Evolutionary conservation across 2,888 invertebrate genomes (phyloP), one percentile per base, ranked within the genome.

Genomic region (Macaria liturata): DNA sequence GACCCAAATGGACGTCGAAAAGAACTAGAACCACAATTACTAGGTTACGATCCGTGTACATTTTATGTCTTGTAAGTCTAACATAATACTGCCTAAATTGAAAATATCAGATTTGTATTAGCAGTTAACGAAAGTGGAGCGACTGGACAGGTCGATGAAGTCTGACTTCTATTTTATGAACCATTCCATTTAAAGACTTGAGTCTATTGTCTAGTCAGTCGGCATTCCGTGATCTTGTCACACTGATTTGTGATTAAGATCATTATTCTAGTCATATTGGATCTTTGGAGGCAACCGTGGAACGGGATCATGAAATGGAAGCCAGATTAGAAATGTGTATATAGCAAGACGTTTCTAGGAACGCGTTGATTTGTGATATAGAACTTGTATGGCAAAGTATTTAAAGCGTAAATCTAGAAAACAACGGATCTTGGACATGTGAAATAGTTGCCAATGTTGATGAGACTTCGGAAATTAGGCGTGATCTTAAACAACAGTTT

Each of bases 1-100:
- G 40, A 49, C 46, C 58, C 61, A 59, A 61, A 56, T 64, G 62
- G 62, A 66, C 64, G 57, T 65, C 65, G 64, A 64, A 54, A 45
- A 20, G 58, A 61, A 66, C 66, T 66, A 72, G 66, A 72, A 73
- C 72, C 72, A 83, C 88, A 88, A 88, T 89, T 88, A 89, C 77
- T 90, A 90, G 87, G 77, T 80, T 83, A 82, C 74, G 68, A 45
- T 75, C 75, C 75, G 76, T 78, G 74, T 80, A 82, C 74, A 72
- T 70, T 77, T 80, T 76, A 80, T 66, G 70, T 81, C 77, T 80
- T 79, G 68, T 84, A 83, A 86, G 75, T 82, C 76, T 85, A 88
- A 90, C 88, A 84, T 76, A 76, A 88, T 84, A 89, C 90, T 91
- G 90, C 90, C 90, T 86, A 81, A 70, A 71, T 76, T 73, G 70